Evolutionary conservation across 2,888 invertebrate genomes (phyloP), one percentile per base, ranked within the genome.

Genomic region (Pollenia amentaria): DNA sequence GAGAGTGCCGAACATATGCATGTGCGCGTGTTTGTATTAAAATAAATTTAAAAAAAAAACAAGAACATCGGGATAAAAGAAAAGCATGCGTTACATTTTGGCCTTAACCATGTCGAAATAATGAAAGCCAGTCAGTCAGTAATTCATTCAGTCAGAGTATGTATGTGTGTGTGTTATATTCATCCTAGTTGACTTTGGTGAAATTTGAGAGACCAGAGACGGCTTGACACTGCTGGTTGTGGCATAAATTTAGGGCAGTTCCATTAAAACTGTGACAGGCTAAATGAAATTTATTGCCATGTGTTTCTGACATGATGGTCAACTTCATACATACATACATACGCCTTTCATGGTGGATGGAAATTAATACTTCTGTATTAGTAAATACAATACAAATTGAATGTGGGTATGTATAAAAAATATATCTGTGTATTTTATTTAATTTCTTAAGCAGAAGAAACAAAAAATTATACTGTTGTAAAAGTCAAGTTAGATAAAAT

Each of bases 251-350:
- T 89, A 89, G 91, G 92, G 90, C 92, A 90, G 89, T 89, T 90
- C 89, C 90, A 91, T 91, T 91, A 91, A 91, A 91, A 89, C 89
- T 91, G 89, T 92, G 91, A 91, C 91, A 91, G 92, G 88, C 91
- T 82, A 90, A 86, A 87, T 87, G 55, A 86, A 92, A 92, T 91
- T 92, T 91, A 91, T 90, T 88, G 84, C 91, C 88, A 90, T 87
- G 84, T 81, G 84, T 87, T 88, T 83, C 62, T 85, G 87, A 67
- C 88, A 87, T 83, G 88, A 70, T 84, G 77, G 70, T 78, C 14
- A 72, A 80, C 55, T 72, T 11, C 18, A 64, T 55, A 62, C 12
- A 60, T 9, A 46, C 9, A n/a, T 21, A 40, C 3, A 29, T 29
- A 67, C 2, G 7, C 51, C 3, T 3, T 80, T 65, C 60, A 81